Evolutionary conservation across 2,888 invertebrate species (phyloP).

Genomic region (Esperia sulphurella): DNA sequence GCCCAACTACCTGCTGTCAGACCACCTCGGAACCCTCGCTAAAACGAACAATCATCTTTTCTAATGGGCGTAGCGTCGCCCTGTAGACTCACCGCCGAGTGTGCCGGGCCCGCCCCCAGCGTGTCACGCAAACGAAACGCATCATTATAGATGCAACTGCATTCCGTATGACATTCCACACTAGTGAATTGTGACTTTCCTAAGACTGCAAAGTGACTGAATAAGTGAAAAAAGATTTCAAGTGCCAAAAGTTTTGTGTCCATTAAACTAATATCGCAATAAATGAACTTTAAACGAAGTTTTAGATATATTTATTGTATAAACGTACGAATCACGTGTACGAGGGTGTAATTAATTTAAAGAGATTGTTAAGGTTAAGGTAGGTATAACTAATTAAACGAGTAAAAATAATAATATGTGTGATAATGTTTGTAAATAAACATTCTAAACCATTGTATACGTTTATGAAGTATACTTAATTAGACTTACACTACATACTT

Average conservation of each 20-base stretch:
- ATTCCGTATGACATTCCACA: slow-evolving; percentile 22
- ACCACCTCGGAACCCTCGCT: slow-evolving; percentile 80
- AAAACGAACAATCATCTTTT: slow-evolving; percentile 82
- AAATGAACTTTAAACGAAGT: slow-evolving; percentile 38
- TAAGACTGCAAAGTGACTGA: slow-evolving; percentile 25
- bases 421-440: slow-evolving; percentile 61
- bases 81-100: slow-evolving; percentile 16
- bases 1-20: slow-evolving; percentile 80
- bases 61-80: slow-evolving; percentile 66
- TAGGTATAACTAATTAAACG: slow-evolving; percentile 5
- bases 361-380: slow-evolving; percentile 21
- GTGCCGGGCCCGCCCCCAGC: not conserved
- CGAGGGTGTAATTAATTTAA: slow-evolving; percentile 34
- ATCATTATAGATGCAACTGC: slow-evolving; percentile 5
- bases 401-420: slow-evolving; percentile 42
- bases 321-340: slow-evolving; percentile 27
- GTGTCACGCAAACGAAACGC: slow-evolving; percentile 3
- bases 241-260: slow-evolving; percentile 65
- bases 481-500: not conserved
- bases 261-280: slow-evolving; percentile 57
- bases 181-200: slow-evolving; percentile 16
- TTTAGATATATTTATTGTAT: slow-evolving; percentile 47
- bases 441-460: slow-evolving; percentile 55
- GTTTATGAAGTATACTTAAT: slow-evolving; percentile 50
- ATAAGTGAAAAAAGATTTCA: slow-evolving; percentile 36